phyloP scores from a whole-genome alignment of 30 jellyfish, hydroid and myxozoan genomes.

The Turritopsis dohrnii region DNA sequence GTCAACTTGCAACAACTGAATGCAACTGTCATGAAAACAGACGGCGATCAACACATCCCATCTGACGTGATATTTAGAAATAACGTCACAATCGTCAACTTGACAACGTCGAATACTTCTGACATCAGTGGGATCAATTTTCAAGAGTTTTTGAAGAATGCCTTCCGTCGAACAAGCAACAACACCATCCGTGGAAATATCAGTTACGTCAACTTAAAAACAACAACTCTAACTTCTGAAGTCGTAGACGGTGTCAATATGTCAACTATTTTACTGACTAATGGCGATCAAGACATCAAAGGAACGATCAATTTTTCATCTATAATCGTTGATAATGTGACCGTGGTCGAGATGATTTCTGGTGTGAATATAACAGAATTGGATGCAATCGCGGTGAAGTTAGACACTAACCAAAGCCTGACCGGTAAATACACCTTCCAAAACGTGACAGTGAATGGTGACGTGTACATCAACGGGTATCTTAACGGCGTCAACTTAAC shows the following conservation, averaged over 20 bases:
- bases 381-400: slow-evolving; percentile 30
- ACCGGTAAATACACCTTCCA: slow-evolving; percentile 38
- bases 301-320: slow-evolving; percentile 40
- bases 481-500: slow-evolving; percentile 59
- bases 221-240: slow-evolving; percentile 16
- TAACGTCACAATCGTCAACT: slow-evolving; percentile 26
- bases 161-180: slow-evolving; percentile 28
- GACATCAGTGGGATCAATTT: slow-evolving; percentile 39
- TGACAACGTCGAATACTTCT: slow-evolving; percentile 10
- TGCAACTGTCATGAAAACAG: slow-evolving; percentile 36
- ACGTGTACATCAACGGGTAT: slow-evolving; percentile 40
- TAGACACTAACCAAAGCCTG: slow-evolving; percentile 52
- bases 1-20: slow-evolving; percentile 43
- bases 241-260: slow-evolving; percentile 41
- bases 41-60: slow-evolving; percentile 44
- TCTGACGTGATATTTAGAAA: slow-evolving; percentile 32
- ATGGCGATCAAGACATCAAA: slow-evolving; percentile 45
- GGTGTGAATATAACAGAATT: slow-evolving; percentile 54
- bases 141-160: slow-evolving; percentile 27
- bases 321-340: slow-evolving; percentile 18
- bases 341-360: slow-evolving; percentile 34
- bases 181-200: slow-evolving; percentile 41
- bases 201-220: slow-evolving; percentile 24
- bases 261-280: slow-evolving; percentile 39
- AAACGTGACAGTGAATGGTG: slow-evolving; percentile 35